Percentiles rank a stretch among this genome's conserved stretches.
Evolutionary conservation across 1,140 invertebrate genomes (phyloP).

Genomic region (Drosophila sulfurigaster): DNA sequence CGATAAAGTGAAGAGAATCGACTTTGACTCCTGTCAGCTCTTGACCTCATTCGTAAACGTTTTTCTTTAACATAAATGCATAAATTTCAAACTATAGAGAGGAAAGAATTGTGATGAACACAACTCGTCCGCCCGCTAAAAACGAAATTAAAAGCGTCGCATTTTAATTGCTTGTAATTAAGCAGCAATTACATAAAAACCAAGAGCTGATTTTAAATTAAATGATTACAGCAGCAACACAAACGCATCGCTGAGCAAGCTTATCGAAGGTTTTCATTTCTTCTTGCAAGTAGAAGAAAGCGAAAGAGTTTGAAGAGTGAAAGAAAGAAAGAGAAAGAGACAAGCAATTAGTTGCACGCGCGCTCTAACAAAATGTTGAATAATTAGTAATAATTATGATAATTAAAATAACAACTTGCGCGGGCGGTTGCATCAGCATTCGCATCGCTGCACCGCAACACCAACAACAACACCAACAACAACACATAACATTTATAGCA

Average conservation of each 20-base stretch:
- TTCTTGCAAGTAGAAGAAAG: conserved; percentile 56
- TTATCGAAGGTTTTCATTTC: conserved; percentile 29
- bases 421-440: conserved; percentile 75
- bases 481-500: not conserved
- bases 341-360: conserved; percentile 70
- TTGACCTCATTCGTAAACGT: conserved; percentile 68
- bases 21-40: conserved; percentile 52
- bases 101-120: conserved; percentile 18
- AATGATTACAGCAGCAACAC: conserved; percentile 70
- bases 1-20: conserved; percentile 39
- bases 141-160: conserved; percentile 58
- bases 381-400: conserved; percentile 78
- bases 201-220: conserved; percentile 69
- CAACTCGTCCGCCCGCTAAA: conserved; percentile 42
- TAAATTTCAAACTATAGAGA: conserved; percentile 28
- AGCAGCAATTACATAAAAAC: conserved; percentile 75
- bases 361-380: conserved; percentile 73
- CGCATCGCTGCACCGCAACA: conserved; percentile 45
- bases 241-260: conserved; percentile 56
- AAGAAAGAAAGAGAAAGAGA: conserved; percentile 22
- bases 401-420: conserved; percentile 58
- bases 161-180: conserved; percentile 79
- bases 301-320: conserved; percentile 17
- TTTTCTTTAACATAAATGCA: conserved; percentile 27
- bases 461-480: conserved; percentile 35